These are phyloP conservation scores for Muntiacus muntjak DNA, from an alignment of 2,113 vertebrate genomes.

Conservation along the genomic window DNA sequence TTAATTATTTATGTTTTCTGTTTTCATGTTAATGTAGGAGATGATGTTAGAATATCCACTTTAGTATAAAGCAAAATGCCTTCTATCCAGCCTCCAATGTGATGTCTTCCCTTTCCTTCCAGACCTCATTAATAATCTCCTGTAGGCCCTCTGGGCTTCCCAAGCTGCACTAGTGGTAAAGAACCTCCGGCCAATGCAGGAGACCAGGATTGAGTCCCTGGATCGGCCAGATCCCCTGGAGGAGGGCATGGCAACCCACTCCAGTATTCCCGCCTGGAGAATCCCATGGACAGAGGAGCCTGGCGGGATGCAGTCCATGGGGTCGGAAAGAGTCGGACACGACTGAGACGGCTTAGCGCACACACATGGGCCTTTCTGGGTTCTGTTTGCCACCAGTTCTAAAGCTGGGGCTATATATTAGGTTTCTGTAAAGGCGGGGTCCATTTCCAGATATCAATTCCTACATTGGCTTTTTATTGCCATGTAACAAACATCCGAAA, in stretches of 20 bases:
- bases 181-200: not conserved
- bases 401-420: not conserved
- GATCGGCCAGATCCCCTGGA: not conserved
- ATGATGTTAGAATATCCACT: not conserved
- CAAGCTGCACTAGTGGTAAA: not conserved
- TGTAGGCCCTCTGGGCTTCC: not conserved
- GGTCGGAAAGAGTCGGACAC: fast-evolving
- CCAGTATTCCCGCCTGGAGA: not conserved
- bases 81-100: not conserved
- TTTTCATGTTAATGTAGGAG: not conserved
- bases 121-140: not conserved
- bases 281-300: not conserved
- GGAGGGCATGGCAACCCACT: not conserved
- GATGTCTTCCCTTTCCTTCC: not conserved
- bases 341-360: fast-evolving
- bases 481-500: not conserved
- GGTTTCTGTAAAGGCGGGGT: not conserved
- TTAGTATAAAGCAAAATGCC: not conserved
- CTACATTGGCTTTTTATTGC: not conserved
- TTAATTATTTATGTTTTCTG: not conserved
- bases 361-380: fast-evolving
- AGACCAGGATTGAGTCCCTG: not conserved
- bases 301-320: fast-evolving
- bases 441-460: not conserved
- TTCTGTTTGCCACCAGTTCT: not conserved